Percentiles rank a stretch among this genome's conserved stretches.
Conservation (phyloP, 1,140 invertebrate species). For the Ectropis grisescens region DNA sequence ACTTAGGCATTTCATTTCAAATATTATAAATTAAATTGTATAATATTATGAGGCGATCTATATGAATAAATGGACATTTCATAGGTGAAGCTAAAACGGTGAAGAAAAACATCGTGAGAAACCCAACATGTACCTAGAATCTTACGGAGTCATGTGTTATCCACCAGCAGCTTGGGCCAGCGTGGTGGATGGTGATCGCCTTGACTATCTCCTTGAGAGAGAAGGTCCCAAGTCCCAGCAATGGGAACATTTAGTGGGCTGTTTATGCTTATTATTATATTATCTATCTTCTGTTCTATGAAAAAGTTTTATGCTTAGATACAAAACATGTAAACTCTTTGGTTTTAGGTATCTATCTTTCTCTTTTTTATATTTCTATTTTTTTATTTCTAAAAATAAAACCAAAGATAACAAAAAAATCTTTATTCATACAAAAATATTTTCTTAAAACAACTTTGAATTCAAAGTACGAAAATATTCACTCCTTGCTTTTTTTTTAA, state of each 20-base stretch:
- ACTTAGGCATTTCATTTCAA: no score
- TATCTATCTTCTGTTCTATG: no score
- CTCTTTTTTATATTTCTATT: neutral
- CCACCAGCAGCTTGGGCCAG: neutral
- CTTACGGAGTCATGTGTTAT: no score
- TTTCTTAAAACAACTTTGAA: slow-evolving; percentile 7
- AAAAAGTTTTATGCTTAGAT: neutral
- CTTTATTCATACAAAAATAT: slow-evolving; percentile 16
- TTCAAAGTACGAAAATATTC: slow-evolving; percentile 22
- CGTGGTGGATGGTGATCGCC: no score
- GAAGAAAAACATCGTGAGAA: no score
- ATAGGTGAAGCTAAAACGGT: neutral
- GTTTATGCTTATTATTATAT: neutral
- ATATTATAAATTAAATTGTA: no score
- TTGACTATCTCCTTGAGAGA: no score
- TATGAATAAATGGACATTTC: neutral
- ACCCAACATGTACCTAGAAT: no score
- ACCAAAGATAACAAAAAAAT: slow-evolving; percentile 4
- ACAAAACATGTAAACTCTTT: neutral
- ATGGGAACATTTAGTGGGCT: no score
- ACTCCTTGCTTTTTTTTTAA: no score
- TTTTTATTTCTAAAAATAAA: neutral
- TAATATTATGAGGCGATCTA: no score
- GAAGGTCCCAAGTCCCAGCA: no score
- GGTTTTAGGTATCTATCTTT: neutral